Evolutionary conservation across 2,113 vertebrate genomes (phyloP), one percentile per base, ranked within the genome.

Genomic region (Lontra canadensis): DNA sequence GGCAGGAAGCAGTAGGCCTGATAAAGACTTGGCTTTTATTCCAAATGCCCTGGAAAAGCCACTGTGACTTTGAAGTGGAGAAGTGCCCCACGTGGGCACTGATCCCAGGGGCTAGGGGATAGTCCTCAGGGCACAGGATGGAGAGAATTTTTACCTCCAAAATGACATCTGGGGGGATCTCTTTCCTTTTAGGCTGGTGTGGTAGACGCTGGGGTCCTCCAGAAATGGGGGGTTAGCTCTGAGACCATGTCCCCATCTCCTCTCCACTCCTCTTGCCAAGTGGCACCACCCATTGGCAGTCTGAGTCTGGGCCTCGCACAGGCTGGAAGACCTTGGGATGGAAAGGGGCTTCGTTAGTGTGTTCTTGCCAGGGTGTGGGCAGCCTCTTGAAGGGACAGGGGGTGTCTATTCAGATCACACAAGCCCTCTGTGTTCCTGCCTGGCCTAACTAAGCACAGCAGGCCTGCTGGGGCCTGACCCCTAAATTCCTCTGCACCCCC

Each of bases 321-420:
- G 47, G 5, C 78, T 14, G 1, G 17, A 65, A 55, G 39, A 29
- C 7, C 47, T 63, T 15, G 1, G 78, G 31, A 1, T 29, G n/a
- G 69, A 9, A 15, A n/a, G 79, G 84, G 78, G 1, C 63, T 59
- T 36, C 2, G 0, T 7, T 10, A 23, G 76, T 2, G 0, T 47
- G n/a, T 2, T 73, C 78, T 29, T 8, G 11, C 49, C 52, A 18
- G 73, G 84, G 34, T 3, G 2, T 7, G 71, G 23, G 49, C 67
- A 59, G 61, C 26, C 47, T 39, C 63, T 59, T 29, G 18, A 29
- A 78, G 52, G 29, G 44, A 81, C n/a, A 26, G 42, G 42, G 52
- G 23, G 4, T n/a, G 26, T 76, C 63, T 69, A 0, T 6, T 39
- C 26, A 73, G 36, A 57, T 88, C 71, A 91, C 92, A 90, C 20